Percentiles rank a stretch among this genome's conserved stretches.
Evolutionary conservation across 2,797 vertebrate genomes (phyloP).

Genomic region (Podarcis lilfordi): DNA sequence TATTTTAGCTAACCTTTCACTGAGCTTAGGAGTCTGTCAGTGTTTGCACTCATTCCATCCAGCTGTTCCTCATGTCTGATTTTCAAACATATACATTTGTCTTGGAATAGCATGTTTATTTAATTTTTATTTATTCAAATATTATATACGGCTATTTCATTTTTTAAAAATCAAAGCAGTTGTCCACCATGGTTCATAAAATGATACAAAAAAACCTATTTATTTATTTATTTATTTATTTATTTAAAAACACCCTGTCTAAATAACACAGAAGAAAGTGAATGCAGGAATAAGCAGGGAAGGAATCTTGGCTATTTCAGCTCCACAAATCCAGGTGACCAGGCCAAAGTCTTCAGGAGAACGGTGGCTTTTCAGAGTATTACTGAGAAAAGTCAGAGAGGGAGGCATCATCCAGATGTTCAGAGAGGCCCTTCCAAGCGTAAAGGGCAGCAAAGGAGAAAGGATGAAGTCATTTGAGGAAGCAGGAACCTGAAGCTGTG

Average conservation of each 20-base stretch:
- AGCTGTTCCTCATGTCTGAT: background rate
- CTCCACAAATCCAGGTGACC: background rate
- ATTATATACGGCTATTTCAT: too few relatives aligned
- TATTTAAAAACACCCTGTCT: background rate
- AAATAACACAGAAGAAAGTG: background rate
- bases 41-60: background rate
- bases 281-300: background rate
- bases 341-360: too few relatives aligned
- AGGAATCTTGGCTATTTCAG: background rate
- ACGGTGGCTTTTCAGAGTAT: too few relatives aligned
- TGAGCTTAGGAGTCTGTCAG: background rate
- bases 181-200: too few relatives aligned
- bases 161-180: too few relatives aligned
- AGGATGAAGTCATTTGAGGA: too few relatives aligned
- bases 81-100: background rate
- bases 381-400: too few relatives aligned
- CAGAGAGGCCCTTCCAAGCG: background rate
- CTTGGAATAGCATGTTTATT: background rate
- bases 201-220: too few relatives aligned
- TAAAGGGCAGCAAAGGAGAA: too few relatives aligned
- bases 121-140: too few relatives aligned
- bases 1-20: background rate
- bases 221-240: too few relatives aligned
- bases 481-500: too few relatives aligned
- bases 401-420: background rate